A percentile compares a stretch with the other conserved stretches of the same genome.
These are phyloP conservation scores for Saccostrea cuccullata DNA, from an alignment of 1,140 invertebrate genomes.

Conservation along the genomic window DNA sequence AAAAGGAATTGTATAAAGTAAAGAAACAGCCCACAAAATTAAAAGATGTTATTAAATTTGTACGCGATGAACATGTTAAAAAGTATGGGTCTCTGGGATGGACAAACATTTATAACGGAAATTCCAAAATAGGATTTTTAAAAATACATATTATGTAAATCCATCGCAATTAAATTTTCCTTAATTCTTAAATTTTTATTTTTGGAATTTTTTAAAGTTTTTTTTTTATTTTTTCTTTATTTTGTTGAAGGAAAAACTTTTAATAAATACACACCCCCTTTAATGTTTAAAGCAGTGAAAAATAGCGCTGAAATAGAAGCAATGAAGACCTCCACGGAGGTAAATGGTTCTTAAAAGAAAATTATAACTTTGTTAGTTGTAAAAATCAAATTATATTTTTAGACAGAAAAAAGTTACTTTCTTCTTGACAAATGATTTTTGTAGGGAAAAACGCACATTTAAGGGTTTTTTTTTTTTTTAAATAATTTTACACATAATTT, in stretches of 20 bases:
- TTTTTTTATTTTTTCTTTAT: no score
- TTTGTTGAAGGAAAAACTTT: background rate
- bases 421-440: no score
- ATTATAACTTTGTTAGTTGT: no score
- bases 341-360: background rate
- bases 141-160: background rate
- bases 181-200: background rate
- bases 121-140: background rate
- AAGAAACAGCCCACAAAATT: background rate
- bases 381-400: no score
- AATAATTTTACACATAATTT: background rate
- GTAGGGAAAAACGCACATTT: no score
- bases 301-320: background rate
- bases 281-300: background rate
- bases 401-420: no score
- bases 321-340: background rate
- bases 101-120: background rate
- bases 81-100: slow-evolving; percentile 13
- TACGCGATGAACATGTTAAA: background rate
- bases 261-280: background rate
- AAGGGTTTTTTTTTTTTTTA: no score
- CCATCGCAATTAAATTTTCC: background rate
- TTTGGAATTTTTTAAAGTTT: background rate
- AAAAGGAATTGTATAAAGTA: background rate
- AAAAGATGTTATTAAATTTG: background rate